Percentiles rank a stretch among this genome's conserved stretches.
These are phyloP conservation scores for Onthophagus taurus DNA, from an alignment of 1,140 invertebrate species.

Conservation along the genomic window DNA sequence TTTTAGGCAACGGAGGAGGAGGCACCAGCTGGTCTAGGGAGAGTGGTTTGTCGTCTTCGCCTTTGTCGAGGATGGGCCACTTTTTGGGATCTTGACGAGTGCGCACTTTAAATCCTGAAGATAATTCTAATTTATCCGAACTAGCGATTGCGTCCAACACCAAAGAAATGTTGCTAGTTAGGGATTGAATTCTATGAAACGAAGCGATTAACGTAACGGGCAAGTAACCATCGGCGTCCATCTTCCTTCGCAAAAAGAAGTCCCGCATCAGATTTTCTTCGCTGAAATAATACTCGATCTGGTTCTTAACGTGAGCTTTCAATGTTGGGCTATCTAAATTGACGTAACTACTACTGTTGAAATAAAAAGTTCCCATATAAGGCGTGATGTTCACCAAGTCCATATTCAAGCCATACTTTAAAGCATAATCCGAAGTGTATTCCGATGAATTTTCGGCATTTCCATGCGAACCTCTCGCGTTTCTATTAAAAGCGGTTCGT, in stretches of 20 bases:
- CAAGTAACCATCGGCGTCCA: slow-evolving; percentile 89
- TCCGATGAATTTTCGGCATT: slow-evolving; percentile 43
- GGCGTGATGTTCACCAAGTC: slow-evolving; percentile 34
- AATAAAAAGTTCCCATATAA: slow-evolving; percentile 54
- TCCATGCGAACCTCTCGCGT: slow-evolving; percentile 22
- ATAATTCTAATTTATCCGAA: slow-evolving; percentile 74
- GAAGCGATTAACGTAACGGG: slow-evolving; percentile 89
- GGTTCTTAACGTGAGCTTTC: slow-evolving; percentile 72
- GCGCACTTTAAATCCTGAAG: slow-evolving; percentile 63
- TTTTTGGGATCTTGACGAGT: slow-evolving; percentile 68
- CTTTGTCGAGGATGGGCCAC: slow-evolving; percentile 71
- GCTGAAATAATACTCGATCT: slow-evolving; percentile 98
- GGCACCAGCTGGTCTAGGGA: slow-evolving; percentile 52
- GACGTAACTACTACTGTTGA: slow-evolving; percentile 42
- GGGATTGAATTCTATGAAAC: slow-evolving; percentile 84
- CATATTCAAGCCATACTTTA: slow-evolving; percentile 18
- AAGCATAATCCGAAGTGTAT: slow-evolving; percentile 39
- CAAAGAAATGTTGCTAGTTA: slow-evolving; percentile 75
- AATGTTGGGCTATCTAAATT: slow-evolving; percentile 48
- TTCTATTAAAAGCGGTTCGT: slow-evolving; percentile 25
- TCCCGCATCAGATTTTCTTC: slow-evolving; percentile 92
- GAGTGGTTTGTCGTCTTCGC: slow-evolving; percentile 40
- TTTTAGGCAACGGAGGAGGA: slow-evolving; percentile 53
- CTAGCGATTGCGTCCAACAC: slow-evolving; percentile 73
- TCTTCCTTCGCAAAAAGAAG: slow-evolving; percentile 93